Evolutionary conservation across 2,797 vertebrate genomes (phyloP).

Genomic region (Corythornis leucogaster): DNA sequence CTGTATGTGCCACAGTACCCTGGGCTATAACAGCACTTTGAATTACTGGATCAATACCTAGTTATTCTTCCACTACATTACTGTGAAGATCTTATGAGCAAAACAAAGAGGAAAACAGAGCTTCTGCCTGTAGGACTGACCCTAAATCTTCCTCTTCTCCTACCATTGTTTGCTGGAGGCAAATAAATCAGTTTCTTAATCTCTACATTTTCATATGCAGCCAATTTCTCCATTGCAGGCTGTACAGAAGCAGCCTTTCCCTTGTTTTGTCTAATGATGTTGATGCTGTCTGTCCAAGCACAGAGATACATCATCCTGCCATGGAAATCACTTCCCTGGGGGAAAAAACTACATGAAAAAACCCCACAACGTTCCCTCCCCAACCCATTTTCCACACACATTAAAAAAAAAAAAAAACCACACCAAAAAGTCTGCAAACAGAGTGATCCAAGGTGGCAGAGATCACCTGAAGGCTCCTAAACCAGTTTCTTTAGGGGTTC

Average conservation of each 20-base stretch:
- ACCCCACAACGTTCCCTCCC: background rate
- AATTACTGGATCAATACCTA: background rate
- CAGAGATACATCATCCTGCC: background rate
- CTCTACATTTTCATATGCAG: background rate
- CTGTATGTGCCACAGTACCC: accelerated
- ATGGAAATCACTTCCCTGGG: background rate
- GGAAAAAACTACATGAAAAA: background rate
- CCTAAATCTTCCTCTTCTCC: background rate
- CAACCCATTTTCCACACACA: background rate
- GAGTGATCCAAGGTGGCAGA: background rate
- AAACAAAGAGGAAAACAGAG: background rate
- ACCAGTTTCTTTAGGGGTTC: background rate
- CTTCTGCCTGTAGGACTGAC: background rate
- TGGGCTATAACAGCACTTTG: background rate
- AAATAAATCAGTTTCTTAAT: background rate
- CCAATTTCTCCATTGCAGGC: background rate
- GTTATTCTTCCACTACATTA: background rate
- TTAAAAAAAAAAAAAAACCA: background rate
- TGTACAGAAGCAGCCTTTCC: background rate
- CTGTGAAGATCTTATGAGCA: background rate
- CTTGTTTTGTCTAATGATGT: background rate
- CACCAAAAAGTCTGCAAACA: background rate
- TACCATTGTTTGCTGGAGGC: background rate
- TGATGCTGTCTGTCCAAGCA: background rate
- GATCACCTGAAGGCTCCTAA: background rate